A percentile compares a stretch with the other conserved stretches of the same genome.
Conservation (phyloP, 2,888 invertebrate genomes). For the Cristatella mucedo region DNA sequence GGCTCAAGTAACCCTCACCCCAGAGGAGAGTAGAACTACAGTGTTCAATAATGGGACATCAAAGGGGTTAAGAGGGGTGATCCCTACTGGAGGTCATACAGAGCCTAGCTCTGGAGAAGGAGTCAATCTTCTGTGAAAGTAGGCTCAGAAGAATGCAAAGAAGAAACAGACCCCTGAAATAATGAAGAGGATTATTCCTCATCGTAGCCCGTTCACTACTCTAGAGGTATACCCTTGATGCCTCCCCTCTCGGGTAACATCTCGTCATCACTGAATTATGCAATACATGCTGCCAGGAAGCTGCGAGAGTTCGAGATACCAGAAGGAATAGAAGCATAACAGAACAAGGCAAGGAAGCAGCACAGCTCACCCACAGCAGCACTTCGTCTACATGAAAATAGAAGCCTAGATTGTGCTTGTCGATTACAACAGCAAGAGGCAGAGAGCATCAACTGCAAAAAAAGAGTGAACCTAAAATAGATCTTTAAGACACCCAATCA, state of each 20-base stretch:
- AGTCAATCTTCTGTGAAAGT: conserved; percentile 45
- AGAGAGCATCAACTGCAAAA: no score
- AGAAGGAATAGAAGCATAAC: no score
- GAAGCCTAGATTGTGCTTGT: no score
- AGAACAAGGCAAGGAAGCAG: no score
- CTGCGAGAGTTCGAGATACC: no score
- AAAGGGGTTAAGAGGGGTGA: conserved; percentile 50
- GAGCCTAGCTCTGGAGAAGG: conserved; percentile 47
- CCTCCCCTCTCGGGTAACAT: conserved; percentile 49
- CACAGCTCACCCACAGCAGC: no score
- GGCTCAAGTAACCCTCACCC: conserved; percentile 51
- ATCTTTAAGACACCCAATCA: no score
- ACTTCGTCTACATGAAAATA: no score
- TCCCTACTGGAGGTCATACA: conserved; percentile 50
- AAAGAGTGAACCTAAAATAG: no score
- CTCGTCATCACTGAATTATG: conserved; percentile 23
- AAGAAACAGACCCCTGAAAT: conserved; percentile 52
- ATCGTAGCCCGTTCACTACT: conserved; percentile 45
- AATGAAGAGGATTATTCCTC: conserved; percentile 60
- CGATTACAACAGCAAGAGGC: no score
- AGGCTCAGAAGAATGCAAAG: conserved; percentile 47
- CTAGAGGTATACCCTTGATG: conserved; percentile 51
- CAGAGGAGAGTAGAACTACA: conserved; percentile 53
- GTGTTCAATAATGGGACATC: conserved; percentile 58
- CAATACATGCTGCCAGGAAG: no score